Evolutionary conservation across 1,140 invertebrate species (phyloP).

Genomic region (Macrocentrus cingulum): DNA sequence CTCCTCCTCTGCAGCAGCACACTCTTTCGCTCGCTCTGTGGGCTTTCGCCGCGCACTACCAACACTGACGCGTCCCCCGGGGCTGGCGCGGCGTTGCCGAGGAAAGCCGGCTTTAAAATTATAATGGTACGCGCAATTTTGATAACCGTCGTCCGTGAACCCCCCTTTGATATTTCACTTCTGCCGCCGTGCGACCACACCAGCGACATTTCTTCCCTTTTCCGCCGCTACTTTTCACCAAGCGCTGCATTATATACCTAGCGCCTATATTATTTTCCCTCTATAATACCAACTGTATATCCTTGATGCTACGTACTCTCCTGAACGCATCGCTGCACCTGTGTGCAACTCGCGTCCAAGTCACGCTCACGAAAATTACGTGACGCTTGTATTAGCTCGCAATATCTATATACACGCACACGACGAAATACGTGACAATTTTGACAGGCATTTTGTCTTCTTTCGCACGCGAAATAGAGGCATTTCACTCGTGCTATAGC

Average conservation of each 20-base stretch:
- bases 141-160: constrained; percentile 53
- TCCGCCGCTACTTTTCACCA: constrained; percentile 2
- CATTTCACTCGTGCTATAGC: too few relatives aligned
- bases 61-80: constrained; percentile 4
- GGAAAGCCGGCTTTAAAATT: constrained; percentile 60
- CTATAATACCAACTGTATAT: constrained; percentile 18
- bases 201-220: constrained; percentile 10
- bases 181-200: constrained; percentile 18
- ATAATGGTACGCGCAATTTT: constrained; percentile 60
- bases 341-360: constrained; percentile 25
- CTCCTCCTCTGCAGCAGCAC: constrained; percentile 18
- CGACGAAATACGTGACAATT: too few relatives aligned
- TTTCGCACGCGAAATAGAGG: too few relatives aligned
- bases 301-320: too few relatives aligned
- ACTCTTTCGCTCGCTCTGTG: constrained; percentile 20
- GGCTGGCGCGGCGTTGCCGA: constrained; percentile 39
- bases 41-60: neutral
- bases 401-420: neutral
- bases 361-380: constrained; percentile 31
- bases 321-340: constrained; percentile 21
- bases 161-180: constrained; percentile 48
- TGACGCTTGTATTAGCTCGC: constrained; percentile 25
- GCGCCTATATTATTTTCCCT: constrained; percentile 15
- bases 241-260: constrained; percentile 8
- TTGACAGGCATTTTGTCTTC: too few relatives aligned